A percentile compares a stretch with the other conserved stretches of the same genome.
Conservation (phyloP, 2,888 invertebrate species). For the Zaprionus obscuricornis region DNA sequence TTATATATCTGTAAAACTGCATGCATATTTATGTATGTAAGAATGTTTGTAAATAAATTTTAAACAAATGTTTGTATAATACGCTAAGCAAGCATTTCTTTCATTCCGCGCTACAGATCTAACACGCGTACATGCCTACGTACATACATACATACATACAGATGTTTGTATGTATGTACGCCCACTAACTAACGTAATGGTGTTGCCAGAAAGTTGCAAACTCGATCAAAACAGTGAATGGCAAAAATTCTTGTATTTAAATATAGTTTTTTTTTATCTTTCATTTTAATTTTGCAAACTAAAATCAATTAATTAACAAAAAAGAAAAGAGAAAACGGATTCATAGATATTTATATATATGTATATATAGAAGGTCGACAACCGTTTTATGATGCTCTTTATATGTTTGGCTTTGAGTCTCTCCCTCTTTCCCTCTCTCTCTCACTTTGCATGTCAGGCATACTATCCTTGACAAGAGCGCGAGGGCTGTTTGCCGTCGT, state of each 20-base stretch:
- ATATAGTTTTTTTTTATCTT: too few species aligned
- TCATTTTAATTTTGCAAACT: constrained; percentile 6
- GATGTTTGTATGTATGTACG: too few species aligned
- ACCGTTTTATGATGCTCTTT: constrained; percentile 66
- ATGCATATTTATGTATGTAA: too few species aligned
- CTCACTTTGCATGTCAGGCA: constrained; percentile 4
- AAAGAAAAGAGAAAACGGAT: too few species aligned
- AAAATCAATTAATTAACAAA: not conserved
- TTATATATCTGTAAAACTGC: too few species aligned
- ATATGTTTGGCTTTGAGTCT: constrained; percentile 19
- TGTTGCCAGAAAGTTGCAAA: constrained; percentile 46
- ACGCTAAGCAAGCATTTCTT: constrained; percentile 16
- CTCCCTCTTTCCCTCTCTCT: not conserved
- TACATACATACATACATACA: not conserved
- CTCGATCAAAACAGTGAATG: constrained; percentile 27
- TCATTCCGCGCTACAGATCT: constrained; percentile 25
- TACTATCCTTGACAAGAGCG: constrained; percentile 36
- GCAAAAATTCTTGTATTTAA: constrained; percentile 13
- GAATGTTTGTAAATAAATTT: not conserved
- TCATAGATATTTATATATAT: too few species aligned
- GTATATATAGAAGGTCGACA: constrained; percentile 57
- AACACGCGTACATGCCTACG: not conserved
- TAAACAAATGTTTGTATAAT: not conserved
- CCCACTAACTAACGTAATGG: constrained; percentile 13
- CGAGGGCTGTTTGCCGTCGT: constrained; percentile 52